Conservation (phyloP, 2,113 vertebrate genomes). For the Cisticola juncidis region DNA sequence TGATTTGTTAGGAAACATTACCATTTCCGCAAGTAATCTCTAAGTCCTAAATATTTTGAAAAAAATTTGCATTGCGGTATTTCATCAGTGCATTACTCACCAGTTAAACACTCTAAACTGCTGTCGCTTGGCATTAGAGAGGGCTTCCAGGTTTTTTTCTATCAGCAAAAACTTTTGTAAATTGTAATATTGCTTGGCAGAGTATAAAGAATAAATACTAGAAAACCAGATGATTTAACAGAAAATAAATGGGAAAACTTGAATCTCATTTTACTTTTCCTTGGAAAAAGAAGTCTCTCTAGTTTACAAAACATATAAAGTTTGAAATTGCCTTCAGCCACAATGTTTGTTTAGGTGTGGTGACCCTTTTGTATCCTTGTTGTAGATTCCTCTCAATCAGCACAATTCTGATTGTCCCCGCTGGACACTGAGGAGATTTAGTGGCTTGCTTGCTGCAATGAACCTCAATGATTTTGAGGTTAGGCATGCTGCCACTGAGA, state of each 20-base stretch:
- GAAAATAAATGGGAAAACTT: background rate
- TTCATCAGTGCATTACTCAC: constrained; percentile 73
- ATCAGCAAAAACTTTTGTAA: constrained; percentile 36
- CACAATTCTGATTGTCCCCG: constrained; percentile 35
- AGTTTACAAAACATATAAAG: constrained; percentile 27
- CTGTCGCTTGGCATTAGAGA: constrained; percentile 60
- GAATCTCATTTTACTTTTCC: constrained; percentile 35
- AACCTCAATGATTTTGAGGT: constrained; percentile 54
- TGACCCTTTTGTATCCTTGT: constrained; percentile 30
- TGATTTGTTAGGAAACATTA: constrained; percentile 78
- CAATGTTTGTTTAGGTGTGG: constrained; percentile 53
- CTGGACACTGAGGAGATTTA: background rate
- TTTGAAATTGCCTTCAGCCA: constrained; percentile 9
- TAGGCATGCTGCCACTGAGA: constrained; percentile 38
- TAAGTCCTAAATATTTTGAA: constrained; percentile 76
- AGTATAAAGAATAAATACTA: constrained; percentile 7
- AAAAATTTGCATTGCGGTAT: constrained; percentile 68
- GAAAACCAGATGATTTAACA: constrained; percentile 32
- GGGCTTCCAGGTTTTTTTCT: constrained; percentile 68
- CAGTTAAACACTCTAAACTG: constrained; percentile 69
- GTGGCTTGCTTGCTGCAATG: constrained; percentile 23
- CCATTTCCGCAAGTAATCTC: constrained; percentile 73
- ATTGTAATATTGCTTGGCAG: constrained; percentile 39
- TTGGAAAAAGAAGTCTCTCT: background rate
- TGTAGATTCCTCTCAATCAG: constrained; percentile 27